Conservation (phyloP, 2,113 vertebrate genomes). For the Arenaria interpres region DNA sequence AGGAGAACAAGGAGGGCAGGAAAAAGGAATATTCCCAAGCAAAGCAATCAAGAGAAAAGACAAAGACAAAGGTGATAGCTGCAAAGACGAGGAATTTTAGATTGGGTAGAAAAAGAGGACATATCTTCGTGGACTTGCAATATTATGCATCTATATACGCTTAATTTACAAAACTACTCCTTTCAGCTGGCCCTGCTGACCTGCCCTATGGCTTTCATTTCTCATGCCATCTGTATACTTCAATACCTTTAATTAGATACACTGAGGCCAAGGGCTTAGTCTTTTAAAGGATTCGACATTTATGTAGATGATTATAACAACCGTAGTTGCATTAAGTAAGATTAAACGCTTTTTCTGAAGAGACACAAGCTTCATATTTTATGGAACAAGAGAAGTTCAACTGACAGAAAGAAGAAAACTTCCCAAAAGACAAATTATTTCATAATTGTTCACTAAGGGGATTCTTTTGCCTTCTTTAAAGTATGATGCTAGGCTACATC, state of each 20-base stretch:
- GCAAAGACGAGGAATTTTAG: background rate
- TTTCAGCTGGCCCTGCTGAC: background rate
- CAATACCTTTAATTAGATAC: slow-evolving; percentile 47
- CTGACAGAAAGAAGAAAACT: background rate
- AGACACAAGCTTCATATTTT: background rate
- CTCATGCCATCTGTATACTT: background rate
- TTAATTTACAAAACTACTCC: background rate
- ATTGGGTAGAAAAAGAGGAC: background rate
- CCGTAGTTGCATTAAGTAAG: background rate
- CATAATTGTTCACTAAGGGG: background rate
- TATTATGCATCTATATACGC: background rate
- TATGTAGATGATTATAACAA: background rate
- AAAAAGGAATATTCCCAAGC: background rate
- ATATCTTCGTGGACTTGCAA: background rate
- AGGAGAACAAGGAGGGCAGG: background rate
- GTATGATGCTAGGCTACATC: background rate
- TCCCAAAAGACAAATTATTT: background rate
- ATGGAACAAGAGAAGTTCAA: background rate
- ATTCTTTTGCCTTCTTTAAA: background rate
- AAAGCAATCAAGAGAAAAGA: background rate
- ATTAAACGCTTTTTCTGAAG: slow-evolving; percentile 3
- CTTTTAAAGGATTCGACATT: slow-evolving; percentile 46
- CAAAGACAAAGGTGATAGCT: background rate
- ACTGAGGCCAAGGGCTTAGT: background rate
- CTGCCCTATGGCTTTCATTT: slow-evolving; percentile 14